Conservation (phyloP, 2,113 vertebrate species). For the Spermophilus dauricus region DNA sequence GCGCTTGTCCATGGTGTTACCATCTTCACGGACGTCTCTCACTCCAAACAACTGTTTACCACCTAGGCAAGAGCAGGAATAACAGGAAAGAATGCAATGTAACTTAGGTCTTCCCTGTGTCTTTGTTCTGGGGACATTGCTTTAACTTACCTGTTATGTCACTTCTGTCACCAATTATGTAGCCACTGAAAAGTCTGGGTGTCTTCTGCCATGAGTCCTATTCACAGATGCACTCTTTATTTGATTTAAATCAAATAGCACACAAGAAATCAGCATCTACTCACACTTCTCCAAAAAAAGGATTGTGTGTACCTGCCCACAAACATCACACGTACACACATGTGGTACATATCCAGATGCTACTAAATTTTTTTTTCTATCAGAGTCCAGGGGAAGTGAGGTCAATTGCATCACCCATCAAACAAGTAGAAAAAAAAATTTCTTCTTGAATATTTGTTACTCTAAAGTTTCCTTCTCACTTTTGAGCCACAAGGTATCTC, state of each 20-base stretch:
- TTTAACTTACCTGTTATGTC: neutral
- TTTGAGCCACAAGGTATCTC: neutral
- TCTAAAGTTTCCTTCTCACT: neutral
- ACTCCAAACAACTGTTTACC: neutral
- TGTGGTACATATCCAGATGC: neutral
- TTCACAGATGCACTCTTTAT: neutral
- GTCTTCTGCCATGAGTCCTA: neutral
- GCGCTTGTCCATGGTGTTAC: neutral
- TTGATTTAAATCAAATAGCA: neutral
- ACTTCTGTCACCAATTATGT: neutral
- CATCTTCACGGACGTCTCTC: neutral
- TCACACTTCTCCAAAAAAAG: neutral
- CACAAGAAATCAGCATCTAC: neutral
- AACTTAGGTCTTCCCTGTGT: neutral
- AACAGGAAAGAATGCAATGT: constrained; percentile 39
- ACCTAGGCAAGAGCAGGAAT: neutral
- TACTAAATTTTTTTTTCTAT: neutral
- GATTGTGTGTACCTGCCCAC: neutral
- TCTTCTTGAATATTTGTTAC: neutral
- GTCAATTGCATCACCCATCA: neutral
- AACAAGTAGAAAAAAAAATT: neutral
- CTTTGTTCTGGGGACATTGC: constrained; percentile 47
- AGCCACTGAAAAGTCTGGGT: neutral
- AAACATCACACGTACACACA: neutral
- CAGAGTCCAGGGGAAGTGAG: neutral